Evolutionary conservation across 2,888 invertebrate species (phyloP), one percentile per base, ranked within the genome.

Genomic region (Cactoblastis cactorum): DNA sequence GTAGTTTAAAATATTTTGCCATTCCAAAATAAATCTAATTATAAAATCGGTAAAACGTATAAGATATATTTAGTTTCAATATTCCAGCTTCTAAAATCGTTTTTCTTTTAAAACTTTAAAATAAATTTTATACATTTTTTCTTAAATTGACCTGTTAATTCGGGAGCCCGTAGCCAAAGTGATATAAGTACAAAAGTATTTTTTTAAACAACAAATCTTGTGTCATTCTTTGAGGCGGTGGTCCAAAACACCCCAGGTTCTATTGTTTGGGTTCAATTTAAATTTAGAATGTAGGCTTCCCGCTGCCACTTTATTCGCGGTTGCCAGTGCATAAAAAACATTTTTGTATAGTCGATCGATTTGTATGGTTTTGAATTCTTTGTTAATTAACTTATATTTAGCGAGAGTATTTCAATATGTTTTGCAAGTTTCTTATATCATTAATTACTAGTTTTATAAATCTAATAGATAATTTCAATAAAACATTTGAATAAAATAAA

Each of bases 221-320:
- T 86, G 84, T 83, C 83, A 85, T 83, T 87, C 74, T 71, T 70
- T 67, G 69, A 67, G 71, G 49, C 41, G 69, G 28, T 43, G 66
- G 68, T 68, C 67, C 63, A 63, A 67, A 81, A 78, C 80, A 80
- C 76, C 73, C 70, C 72, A 83, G 86, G 65, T 54, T 74, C 80
- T 79, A 77, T 89, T 88, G 88, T 88, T 78, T 64, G 67, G 71
- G 71, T 73, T 72, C 76, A 70, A 80, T 83, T 85, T 74, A 71
- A 86, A 85, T 82, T 83, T 76, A 63, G 78, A 85, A 83, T 70
- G 77, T 63, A 63, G 79, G 69, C 77, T 65, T 76, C 77, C 88
- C 80, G 88, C 71, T 56, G 88, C 71, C 80, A 71, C 71, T 76
- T 86, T 87, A 83, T 85, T 82, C 75, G 83, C 77, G 82, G 83